Base-by-base conservation (phyloP, 2,797 vertebrate genomes). In the Melanotaenia pygmaea region DNA sequence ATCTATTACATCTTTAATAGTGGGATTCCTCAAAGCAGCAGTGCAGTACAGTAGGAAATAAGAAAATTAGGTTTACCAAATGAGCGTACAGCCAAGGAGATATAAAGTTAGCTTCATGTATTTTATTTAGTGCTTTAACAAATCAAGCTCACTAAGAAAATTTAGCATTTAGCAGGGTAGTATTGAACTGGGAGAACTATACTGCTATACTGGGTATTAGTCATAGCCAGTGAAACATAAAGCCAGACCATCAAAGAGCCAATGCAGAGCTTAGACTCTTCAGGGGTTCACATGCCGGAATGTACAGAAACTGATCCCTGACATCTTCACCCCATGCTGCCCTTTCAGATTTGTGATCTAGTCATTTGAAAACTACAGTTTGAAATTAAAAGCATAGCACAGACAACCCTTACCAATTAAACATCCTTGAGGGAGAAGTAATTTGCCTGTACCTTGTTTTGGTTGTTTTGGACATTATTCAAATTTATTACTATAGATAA, bases 1-100 rank as follows among this genome's bases (percentile, higher is more conserved):
- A 63, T 77, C 43, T 64, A 59, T 83, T 67, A 71, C 59, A 64
- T 86, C 35, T 76, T 71, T 64, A 67, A 66, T 67, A 38, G 57
- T 30, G 28, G 73, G 65, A 78, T 77, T 74, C 66, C 66, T 74
- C 34, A 63, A 47, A 58, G 62, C 47, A 37, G 70, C 43, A 28
- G 35, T 65, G 63, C 35, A 68, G 30, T 9, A 16, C 22, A 62
- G 62, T 16, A 13, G 30, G 53, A 70, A 60, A 35, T 30, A 30
- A 38, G 37, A 50, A 59, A 54, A 22, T 68, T 30, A 28, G 60
- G 45, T 60, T 76, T 10, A 37, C 45, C n/a, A 70, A 70, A 70
- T 59, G 5, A 62, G 59, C 11, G 28, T 57, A 45, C 58, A 59
- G 53, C 30, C 61, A 51, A 47, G 50, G 1, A 32, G 6, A 8